Conservation (phyloP, 2,113 vertebrate genomes). For the Macrotis lagotis region DNA sequence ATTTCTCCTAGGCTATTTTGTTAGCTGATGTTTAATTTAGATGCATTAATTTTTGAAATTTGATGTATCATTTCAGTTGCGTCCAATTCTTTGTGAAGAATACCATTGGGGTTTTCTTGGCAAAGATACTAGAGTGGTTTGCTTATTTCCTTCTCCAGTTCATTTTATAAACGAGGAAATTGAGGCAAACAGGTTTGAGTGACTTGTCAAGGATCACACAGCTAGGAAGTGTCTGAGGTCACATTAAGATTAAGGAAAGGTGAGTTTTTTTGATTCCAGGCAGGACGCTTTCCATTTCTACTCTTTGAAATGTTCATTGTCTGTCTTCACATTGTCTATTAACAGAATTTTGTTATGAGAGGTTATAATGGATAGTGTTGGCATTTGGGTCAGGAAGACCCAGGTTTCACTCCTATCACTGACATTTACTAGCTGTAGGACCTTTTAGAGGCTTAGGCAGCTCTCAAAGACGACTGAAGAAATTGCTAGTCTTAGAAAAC, state of each 20-base stretch:
- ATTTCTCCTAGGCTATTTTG: neutral
- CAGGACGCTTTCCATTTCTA: too few relatives aligned
- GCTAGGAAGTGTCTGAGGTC: neutral
- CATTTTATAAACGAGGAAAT: neutral
- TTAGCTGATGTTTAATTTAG: neutral
- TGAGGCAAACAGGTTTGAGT: neutral
- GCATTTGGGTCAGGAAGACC: neutral
- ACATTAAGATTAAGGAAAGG: neutral
- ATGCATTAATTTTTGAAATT: neutral
- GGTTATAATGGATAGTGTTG: neutral
- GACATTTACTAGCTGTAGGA: neutral
- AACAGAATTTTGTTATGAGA: neutral
- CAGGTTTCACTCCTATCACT: neutral
- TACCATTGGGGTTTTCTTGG: neutral
- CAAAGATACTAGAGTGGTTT: neutral
- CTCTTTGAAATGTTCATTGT: neutral
- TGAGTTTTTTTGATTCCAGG: neutral
- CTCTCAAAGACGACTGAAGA: neutral
- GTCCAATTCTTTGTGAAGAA: neutral
- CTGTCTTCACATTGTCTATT: neutral
- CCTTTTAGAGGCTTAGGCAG: neutral
- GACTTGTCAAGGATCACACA: neutral
- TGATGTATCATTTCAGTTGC: neutral
- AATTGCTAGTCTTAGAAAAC: neutral
- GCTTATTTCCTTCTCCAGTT: neutral